Evolutionary conservation across 2,113 vertebrate genomes (phyloP).

Genomic region (Paramormyrops kingsleyae): DNA sequence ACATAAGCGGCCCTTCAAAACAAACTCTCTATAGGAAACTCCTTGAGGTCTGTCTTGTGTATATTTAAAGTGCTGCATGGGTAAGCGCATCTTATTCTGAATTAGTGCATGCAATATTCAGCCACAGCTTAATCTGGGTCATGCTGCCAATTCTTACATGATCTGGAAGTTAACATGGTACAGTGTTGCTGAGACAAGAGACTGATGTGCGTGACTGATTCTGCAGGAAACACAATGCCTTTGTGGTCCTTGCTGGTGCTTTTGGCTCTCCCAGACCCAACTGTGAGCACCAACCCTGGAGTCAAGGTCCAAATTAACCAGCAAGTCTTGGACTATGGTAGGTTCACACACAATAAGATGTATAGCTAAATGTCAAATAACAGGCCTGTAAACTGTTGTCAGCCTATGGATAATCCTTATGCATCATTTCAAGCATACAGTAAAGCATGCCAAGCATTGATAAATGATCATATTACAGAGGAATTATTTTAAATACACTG

Average conservation of each 20-base stretch:
- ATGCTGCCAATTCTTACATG: neutral
- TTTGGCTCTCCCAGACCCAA: conserved; percentile 31
- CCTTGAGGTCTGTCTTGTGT: too few species aligned
- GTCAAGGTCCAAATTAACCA: conserved; percentile 54
- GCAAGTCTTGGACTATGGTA: conserved; percentile 62
- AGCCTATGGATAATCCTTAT: neutral
- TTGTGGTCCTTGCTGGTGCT: conserved; percentile 39
- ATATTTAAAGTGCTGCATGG: neutral
- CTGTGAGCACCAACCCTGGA: conserved; percentile 46
- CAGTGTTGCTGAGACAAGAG: accelerated
- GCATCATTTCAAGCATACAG: neutral
- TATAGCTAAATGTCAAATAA: neutral
- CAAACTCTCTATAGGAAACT: neutral
- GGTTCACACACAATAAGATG: neutral
- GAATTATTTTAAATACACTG: too few species aligned
- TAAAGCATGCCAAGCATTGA: neutral
- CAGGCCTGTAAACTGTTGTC: neutral
- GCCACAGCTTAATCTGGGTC: neutral
- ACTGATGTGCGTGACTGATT: neutral
- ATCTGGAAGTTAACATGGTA: neutral
- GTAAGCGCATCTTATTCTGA: neutral
- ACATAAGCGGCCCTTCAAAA: neutral
- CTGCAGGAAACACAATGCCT: conserved; percentile 14
- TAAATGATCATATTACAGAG: too few species aligned
- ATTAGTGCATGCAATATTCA: neutral